Conservation (phyloP, 2,113 vertebrate species). For the Trichomycterus rosablanca region DNA sequence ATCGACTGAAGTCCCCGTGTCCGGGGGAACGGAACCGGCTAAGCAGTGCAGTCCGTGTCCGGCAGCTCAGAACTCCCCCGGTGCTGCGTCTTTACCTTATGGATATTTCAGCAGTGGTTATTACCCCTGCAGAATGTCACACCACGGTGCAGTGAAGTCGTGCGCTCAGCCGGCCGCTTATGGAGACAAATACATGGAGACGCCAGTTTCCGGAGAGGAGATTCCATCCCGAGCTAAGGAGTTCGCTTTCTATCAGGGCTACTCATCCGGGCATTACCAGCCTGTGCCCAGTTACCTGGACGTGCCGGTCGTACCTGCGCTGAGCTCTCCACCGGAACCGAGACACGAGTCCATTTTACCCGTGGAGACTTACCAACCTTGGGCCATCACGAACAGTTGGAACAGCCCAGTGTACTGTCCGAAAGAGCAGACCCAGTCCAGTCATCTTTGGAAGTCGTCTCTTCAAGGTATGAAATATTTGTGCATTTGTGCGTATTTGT, state of each 20-base stretch:
- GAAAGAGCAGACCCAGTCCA: slow-evolving; percentile 91
- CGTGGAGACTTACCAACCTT: slow-evolving; percentile 96
- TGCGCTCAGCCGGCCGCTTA: slow-evolving; percentile 86
- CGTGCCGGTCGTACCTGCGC: slow-evolving; percentile 87
- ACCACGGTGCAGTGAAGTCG: slow-evolving; percentile 85
- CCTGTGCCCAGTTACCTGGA: slow-evolving; percentile 92
- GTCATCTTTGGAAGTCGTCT: slow-evolving; percentile 91
- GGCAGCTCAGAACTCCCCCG: slow-evolving; percentile 84
- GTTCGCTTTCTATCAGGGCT: slow-evolving; percentile 96
- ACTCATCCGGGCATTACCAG: slow-evolving; percentile 88
- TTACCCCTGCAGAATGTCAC: slow-evolving; percentile 92
- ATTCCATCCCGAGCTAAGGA: slow-evolving; percentile 91
- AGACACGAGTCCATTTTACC: slow-evolving; percentile 88
- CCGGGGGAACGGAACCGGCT: slow-evolving; percentile 86
- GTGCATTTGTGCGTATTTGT: too few relatives aligned
- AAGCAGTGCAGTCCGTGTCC: slow-evolving; percentile 97
- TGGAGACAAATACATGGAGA: slow-evolving; percentile 93
- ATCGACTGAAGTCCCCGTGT: slow-evolving; percentile 77
- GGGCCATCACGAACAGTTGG: slow-evolving; percentile 93
- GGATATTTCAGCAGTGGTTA: slow-evolving; percentile 96
- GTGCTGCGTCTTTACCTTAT: slow-evolving; percentile 90
- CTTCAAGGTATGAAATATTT: slow-evolving; percentile 83
- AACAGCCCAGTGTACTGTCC: slow-evolving; percentile 95
- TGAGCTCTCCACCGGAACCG: slow-evolving; percentile 83
- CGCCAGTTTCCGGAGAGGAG: slow-evolving; percentile 86